Percentiles rank a stretch among this genome's conserved stretches.
phyloP scores from a whole-genome alignment of 2,113 vertebrate species.

The Pseudopodoces humilis region DNA sequence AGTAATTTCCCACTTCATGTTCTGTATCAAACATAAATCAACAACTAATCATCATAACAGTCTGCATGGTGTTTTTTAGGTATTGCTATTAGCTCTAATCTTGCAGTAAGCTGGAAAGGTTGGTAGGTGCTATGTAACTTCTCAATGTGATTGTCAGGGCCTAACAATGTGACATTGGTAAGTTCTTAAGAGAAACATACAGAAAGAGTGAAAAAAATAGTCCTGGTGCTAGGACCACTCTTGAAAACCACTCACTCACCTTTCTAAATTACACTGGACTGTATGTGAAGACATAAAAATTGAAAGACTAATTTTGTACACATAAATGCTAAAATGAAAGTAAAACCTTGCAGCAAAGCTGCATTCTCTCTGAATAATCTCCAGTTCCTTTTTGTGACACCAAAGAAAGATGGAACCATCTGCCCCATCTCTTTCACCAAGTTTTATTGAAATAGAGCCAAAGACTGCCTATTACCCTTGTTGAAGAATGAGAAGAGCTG shows the following conservation, averaged over 20 bases:
- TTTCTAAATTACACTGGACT: not conserved
- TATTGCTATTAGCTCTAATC: not conserved
- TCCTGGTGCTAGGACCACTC: not conserved
- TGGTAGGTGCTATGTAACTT: not conserved
- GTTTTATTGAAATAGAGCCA: not conserved
- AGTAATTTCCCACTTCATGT: not conserved
- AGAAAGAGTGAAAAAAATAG: not conserved
- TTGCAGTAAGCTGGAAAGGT: not conserved
- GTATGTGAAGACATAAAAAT: not conserved
- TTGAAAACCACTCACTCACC: not conserved
- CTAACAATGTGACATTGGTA: not conserved
- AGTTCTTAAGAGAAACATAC: not conserved
- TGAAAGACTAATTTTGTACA: not conserved
- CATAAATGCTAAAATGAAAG: not conserved
- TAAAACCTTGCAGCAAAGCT: not conserved
- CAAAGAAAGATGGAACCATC: not conserved
- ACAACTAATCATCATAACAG: not conserved
- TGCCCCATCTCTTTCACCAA: not conserved
- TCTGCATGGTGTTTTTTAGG: not conserved
- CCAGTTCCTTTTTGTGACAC: not conserved
- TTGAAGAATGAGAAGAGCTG: not conserved
- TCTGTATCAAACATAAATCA: not conserved
- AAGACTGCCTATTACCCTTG: not conserved
- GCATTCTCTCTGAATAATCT: not conserved
- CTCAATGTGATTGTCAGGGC: not conserved